phyloP scores from a whole-genome alignment of 2,888 invertebrate species.

The Globia sparganii region DNA sequence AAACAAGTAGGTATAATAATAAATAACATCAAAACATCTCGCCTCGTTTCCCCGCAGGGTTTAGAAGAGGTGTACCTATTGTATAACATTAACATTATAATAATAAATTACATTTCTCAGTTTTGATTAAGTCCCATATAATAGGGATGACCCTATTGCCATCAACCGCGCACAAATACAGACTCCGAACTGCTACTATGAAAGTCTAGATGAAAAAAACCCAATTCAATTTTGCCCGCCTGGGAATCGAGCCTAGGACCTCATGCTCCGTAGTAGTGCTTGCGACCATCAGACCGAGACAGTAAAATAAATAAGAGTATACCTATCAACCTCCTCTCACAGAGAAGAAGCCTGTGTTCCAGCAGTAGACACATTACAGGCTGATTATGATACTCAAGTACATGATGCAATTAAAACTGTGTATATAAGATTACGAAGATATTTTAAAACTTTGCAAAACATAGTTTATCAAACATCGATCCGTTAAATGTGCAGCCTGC shows the following conservation, averaged over 20 bases:
- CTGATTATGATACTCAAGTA: not conserved
- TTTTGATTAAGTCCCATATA: not conserved
- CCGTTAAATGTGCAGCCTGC: slow-evolving; percentile 36
- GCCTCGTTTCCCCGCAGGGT: not conserved
- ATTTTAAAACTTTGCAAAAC: not conserved
- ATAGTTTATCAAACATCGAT: slow-evolving; percentile 17
- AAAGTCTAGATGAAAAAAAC: not conserved
- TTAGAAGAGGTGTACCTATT: not conserved
- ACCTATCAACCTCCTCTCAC: not conserved
- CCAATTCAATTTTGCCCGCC: not conserved
- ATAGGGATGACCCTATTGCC: not conserved
- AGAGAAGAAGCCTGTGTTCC: not conserved
- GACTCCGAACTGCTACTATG: not conserved
- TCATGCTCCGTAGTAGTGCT: not conserved
- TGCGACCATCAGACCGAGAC: not conserved
- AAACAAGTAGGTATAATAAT: not conserved
- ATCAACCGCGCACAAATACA: not conserved
- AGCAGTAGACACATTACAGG: not conserved
- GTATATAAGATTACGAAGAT: not conserved
- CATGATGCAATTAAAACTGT: not conserved
- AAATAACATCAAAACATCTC: not conserved
- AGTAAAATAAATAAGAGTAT: not conserved
- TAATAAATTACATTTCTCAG: not conserved
- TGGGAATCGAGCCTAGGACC: not conserved
- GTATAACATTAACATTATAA: too few relatives aligned